Conservation (phyloP, 2,888 invertebrate genomes). For the Dromius quadrimaculatus region DNA sequence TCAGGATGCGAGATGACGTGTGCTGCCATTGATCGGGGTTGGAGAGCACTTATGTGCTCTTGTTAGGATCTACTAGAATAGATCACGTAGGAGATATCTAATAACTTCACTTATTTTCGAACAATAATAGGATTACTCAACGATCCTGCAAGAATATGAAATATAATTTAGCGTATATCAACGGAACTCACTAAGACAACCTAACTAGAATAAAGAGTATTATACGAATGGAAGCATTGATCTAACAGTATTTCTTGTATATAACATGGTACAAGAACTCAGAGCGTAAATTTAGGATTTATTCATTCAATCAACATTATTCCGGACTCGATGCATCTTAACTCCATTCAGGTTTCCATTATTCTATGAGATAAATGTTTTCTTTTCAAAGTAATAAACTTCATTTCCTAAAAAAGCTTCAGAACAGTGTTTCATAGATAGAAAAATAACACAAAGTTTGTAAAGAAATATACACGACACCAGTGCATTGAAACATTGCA, state of each 20-base stretch:
- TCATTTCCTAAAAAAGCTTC: neutral
- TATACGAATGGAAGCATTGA: too few species aligned
- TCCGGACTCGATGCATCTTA: too few species aligned
- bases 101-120: slow-evolving; percentile 12
- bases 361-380: too few species aligned
- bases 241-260: too few species aligned
- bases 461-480: slow-evolving; percentile 10
- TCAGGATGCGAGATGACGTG: slow-evolving; percentile 18
- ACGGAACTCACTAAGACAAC: too few species aligned
- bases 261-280: too few species aligned
- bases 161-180: too few species aligned
- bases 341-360: too few species aligned
- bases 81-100: slow-evolving; percentile 20
- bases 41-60: slow-evolving; percentile 11
- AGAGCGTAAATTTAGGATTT: too few species aligned
- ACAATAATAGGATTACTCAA: slow-evolving; percentile 27
- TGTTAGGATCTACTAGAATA: neutral
- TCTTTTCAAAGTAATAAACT: neutral
- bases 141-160: slow-evolving; percentile 3
- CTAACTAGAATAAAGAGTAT: too few species aligned
- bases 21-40: slow-evolving; percentile 24
- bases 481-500: slow-evolving; percentile 1
- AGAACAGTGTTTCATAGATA: slow-evolving; percentile 15
- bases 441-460: slow-evolving; percentile 22
- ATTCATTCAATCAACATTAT: too few species aligned